Evolutionary conservation across 1,140 invertebrate genomes (phyloP).

Genomic region (Notospermus geniculatus): DNA sequence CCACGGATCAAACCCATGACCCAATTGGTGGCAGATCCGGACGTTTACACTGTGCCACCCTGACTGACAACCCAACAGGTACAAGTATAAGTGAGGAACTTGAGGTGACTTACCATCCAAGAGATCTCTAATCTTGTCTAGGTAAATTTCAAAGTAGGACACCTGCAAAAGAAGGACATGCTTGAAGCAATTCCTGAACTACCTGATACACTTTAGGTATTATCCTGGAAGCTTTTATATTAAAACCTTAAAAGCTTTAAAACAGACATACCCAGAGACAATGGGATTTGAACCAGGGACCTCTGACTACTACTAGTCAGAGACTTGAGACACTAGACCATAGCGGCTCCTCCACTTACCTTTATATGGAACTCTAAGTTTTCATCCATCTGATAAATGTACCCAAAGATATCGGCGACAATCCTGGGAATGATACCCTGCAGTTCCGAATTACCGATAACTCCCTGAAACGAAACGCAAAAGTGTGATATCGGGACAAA

Average conservation of each 20-base stretch:
- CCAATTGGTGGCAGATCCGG: too few species aligned
- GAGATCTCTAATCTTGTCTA: constrained; percentile 99
- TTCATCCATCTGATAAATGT: constrained; percentile 98
- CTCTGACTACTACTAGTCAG: background rate
- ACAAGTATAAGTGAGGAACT: too few species aligned
- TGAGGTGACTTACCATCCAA: constrained; percentile 74
- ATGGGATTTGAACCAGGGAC: too few species aligned
- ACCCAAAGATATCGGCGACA: constrained; percentile 99
- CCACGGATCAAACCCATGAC: too few species aligned
- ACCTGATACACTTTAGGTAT: too few species aligned
- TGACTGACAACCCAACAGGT: too few species aligned
- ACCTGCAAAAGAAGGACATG: constrained; percentile 57
- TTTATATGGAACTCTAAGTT: constrained; percentile 99
- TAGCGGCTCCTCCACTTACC: constrained; percentile 55
- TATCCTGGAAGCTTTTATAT: too few species aligned
- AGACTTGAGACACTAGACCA: too few species aligned
- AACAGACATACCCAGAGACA: too few species aligned
- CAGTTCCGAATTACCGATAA: constrained; percentile 85
- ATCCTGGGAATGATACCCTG: constrained; percentile 99
- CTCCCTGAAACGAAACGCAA: constrained; percentile 64
- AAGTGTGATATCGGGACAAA: background rate
- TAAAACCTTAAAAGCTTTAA: too few species aligned
- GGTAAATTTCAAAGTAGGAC: constrained; percentile 99
- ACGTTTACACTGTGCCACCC: too few species aligned
- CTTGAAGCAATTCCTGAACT: background rate